Conservation (phyloP, 2,888 invertebrate genomes). For the Galerucella pusilla region DNA sequence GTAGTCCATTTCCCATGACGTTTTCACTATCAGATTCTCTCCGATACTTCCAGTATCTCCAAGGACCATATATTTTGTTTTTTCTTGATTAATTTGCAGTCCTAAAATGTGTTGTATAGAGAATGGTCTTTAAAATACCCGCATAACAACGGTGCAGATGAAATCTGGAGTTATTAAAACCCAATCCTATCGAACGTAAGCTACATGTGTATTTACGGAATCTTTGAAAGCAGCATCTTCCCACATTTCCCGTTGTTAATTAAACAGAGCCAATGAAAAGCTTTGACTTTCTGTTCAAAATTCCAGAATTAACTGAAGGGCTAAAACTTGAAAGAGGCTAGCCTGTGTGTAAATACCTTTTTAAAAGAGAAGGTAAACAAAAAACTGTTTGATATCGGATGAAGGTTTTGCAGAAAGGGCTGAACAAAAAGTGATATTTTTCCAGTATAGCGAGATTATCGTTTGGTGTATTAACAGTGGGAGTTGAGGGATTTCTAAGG, state of each 20-base stretch:
- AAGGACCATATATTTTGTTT: no score
- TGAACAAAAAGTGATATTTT: conserved; percentile 11
- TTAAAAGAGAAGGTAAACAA: conserved; percentile 1
- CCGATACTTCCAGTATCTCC: no score
- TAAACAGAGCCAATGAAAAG: neutral
- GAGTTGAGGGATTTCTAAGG: neutral
- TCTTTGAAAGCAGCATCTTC: neutral
- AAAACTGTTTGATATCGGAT: conserved; percentile 11
- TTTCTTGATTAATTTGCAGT: no score
- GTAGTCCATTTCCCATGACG: no score
- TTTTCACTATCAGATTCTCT: no score
- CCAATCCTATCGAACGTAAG: no score
- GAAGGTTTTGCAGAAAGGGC: conserved; percentile 4
- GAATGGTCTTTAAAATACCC: no score
- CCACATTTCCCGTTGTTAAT: neutral
- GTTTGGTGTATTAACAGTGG: neutral
- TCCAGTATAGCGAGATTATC: neutral
- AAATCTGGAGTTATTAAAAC: no score
- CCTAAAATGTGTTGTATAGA: no score
- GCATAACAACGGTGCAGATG: no score
- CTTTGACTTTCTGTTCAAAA: neutral
- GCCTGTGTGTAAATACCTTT: conserved; percentile 5
- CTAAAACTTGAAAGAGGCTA: neutral
- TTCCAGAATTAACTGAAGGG: neutral
- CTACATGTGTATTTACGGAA: neutral